phyloP scores from a whole-genome alignment of 2,797 vertebrate genomes.

The Karalla daura region DNA sequence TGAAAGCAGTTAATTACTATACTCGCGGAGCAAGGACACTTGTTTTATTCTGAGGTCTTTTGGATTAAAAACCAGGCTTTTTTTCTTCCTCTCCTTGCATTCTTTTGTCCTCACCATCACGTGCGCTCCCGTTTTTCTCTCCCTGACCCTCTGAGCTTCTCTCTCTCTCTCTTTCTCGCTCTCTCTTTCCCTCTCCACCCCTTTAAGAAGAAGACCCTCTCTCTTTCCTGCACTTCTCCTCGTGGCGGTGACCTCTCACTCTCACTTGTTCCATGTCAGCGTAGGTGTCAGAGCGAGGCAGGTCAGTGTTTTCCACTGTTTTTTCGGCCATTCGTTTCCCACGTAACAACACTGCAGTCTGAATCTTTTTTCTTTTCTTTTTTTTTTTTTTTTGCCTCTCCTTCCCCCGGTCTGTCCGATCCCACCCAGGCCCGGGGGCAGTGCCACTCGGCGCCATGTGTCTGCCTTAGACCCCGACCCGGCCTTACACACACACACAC shows the following conservation, averaged over 20 bases:
- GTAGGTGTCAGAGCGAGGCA: constrained; percentile 7
- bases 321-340: constrained; percentile 46
- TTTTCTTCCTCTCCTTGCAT: not conserved
- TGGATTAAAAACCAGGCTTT: constrained; percentile 23
- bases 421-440: constrained; percentile 53
- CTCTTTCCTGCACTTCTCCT: not conserved
- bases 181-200: not conserved
- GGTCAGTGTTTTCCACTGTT: constrained; percentile 32
- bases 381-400: constrained; percentile 40
- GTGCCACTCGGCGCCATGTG: constrained; percentile 63
- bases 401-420: constrained; percentile 41
- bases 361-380: constrained; percentile 39
- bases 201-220: not conserved
- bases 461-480: constrained; percentile 57
- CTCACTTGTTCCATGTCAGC: constrained; percentile 10
- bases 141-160: not conserved
- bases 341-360: constrained; percentile 51
- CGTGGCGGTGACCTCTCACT: constrained; percentile 6
- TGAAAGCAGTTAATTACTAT: constrained; percentile 9
- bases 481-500: constrained; percentile 64
- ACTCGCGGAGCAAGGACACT: not conserved
- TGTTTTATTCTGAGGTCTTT: constrained; percentile 22
- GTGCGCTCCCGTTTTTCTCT: constrained; percentile 14
- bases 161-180: not conserved
- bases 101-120: constrained; percentile 16